Percentiles rank a stretch among this genome's conserved stretches.
phyloP scores from a whole-genome alignment of 2,888 invertebrate species.

The Agrotis exclamationis region DNA sequence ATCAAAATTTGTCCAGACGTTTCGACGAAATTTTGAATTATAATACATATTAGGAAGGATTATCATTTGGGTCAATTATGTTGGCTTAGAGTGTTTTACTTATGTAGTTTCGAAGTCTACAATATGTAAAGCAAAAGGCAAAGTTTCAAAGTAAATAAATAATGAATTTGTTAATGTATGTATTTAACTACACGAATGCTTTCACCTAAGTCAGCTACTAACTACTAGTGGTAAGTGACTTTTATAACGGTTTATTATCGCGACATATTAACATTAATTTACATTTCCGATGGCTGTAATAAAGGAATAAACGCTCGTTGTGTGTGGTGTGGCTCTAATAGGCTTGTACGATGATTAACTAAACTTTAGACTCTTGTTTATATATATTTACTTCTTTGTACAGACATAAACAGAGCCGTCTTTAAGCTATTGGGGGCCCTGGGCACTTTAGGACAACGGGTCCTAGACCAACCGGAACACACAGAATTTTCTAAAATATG shows the following conservation, averaged over 20 bases:
- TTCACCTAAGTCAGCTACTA: conserved; percentile 34
- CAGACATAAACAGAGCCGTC: not conserved
- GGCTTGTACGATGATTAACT: conserved; percentile 43
- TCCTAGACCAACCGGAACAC: too few species aligned
- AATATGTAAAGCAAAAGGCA: not conserved
- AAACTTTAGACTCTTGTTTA: conserved; percentile 26
- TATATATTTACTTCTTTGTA: not conserved
- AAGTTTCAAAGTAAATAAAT: conserved; percentile 27
- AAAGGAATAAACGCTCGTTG: conserved; percentile 70
- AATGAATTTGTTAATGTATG: conserved; percentile 8
- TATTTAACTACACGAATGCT: conserved; percentile 37
- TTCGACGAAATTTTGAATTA: too few species aligned
- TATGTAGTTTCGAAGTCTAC: not conserved
- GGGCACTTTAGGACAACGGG: too few species aligned
- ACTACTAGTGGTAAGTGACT: conserved; percentile 46
- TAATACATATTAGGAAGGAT: too few species aligned
- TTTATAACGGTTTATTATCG: conserved; percentile 76
- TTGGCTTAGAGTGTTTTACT: conserved; percentile 12
- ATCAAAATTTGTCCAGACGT: too few species aligned
- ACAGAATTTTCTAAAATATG: too few species aligned
- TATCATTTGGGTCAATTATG: conserved; percentile 16
- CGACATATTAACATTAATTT: conserved; percentile 83
- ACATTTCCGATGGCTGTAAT: conserved; percentile 80
- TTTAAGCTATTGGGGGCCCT: too few species aligned
- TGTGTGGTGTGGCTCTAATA: conserved; percentile 61